Base-by-base conservation (phyloP, 1,140 invertebrate species). In the Dreissena polymorpha region DNA sequence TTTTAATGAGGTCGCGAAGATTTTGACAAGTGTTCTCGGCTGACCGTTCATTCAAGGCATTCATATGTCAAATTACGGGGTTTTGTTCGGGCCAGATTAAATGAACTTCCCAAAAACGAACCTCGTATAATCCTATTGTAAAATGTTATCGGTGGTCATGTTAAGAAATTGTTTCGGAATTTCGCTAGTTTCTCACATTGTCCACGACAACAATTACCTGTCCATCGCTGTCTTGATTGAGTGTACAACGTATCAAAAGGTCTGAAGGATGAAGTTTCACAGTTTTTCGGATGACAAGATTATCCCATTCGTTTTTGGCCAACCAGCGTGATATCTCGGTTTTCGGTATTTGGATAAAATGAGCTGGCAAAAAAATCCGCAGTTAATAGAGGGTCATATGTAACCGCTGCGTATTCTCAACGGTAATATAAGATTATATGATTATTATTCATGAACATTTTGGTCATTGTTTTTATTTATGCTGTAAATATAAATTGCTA, bases 61-160 rank as follows among this genome's bases (percentile, higher is more conserved):
- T 82, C 79, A 82, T 74, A 74, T 82, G 79, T 82, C 79, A 82
- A 82, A 82, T 82, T 82, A 82, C 71, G 79, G 79, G 79, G 79
- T 82, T 82, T 82, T 82, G 79, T 82, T 23, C 79, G 53, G 71
- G 64, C 53, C 70, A 82, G 79, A 82, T 82, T 82, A 82, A 74
- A 82, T 82, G 79, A 82, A 82, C 79, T 82, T 82, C 79, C 79
- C 79, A 74, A 82, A 82, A 82, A 82, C 73, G 79, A 82, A 82
- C 68, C 68, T 63, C 79, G 39, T 82, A 50, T 82, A 82, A 82
- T 82, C 79, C 79, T 82, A 82, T 82, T 82, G 79, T 82, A 10
- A 64, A 18, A 51, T 57, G 29, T 25, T 64, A 82, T 73, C 23
- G 70, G 60, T 74, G 68, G 64, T 53, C 70, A 57, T 82, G 79